Conservation (phyloP, 2,113 vertebrate genomes). For the Syrmaticus mikado region DNA sequence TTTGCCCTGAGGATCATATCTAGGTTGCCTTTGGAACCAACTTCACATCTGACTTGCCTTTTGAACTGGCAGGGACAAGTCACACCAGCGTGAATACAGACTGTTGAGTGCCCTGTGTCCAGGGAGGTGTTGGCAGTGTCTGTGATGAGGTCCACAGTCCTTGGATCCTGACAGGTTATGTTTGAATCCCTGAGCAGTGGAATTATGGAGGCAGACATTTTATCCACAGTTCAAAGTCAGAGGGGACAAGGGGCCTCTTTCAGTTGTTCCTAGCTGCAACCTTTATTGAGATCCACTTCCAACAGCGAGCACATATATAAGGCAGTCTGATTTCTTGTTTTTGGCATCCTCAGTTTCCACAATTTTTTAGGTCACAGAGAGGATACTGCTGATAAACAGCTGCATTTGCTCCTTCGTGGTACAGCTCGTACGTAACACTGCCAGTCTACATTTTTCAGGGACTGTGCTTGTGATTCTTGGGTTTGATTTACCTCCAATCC, state of each 20-base stretch:
- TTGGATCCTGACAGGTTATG: not conserved
- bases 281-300: not conserved
- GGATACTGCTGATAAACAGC: not conserved
- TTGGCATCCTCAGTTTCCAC: not conserved
- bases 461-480: not conserved
- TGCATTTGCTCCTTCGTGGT: not conserved
- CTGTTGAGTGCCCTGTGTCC: fast-evolving
- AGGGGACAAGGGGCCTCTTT: not conserved
- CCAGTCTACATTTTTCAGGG: not conserved
- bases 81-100: not conserved
- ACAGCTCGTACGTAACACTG: not conserved
- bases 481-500: not conserved
- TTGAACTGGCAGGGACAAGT: not conserved
- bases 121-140: not conserved
- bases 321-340: not conserved
- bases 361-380: not conserved
- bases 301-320: not conserved
- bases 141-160: fast-evolving
- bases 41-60: not conserved
- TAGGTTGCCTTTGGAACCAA: not conserved
- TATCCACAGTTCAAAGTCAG: not conserved
- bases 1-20: not conserved
- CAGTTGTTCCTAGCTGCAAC: not conserved
- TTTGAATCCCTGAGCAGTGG: not conserved
- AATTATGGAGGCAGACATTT: not conserved